Base-by-base conservation (phyloP, 2,113 vertebrate genomes). In the Dipodomys spectabilis region DNA sequence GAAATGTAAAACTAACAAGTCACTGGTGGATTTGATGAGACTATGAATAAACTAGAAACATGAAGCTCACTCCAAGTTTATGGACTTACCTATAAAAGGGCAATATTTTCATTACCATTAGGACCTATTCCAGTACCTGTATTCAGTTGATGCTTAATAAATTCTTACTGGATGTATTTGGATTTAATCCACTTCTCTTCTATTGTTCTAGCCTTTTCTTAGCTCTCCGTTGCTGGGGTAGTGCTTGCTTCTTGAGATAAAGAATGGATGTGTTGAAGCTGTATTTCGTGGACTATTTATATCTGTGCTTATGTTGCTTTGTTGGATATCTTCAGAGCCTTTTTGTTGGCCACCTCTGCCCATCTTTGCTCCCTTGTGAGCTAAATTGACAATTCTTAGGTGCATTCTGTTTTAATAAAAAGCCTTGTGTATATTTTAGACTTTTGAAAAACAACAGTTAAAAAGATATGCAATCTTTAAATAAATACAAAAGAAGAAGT, bases 351-450 rank as follows among this genome's bases (percentile, higher is more conserved):
- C 32, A 83, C 32, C 15, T 94, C 19, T 30, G 19, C 82, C 13
- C n/a, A 3, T 65, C 39, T 85, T 6, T 32, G 71, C 45, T 94
- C 65, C 57, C 15, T 84, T 30, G 45, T 68, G 45, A 91, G 90
- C 69, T 83, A 74, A 89, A 89, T 10, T n/a, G 81, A 60, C 64
- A 91, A 49, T 91, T 86, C 79, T 82, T 93, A 60, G 53, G 71
- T 95, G 57, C 64, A 67, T 92, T 96, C 86, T 90, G 60, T 95
- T 88, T 96, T 91, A 93, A 89, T 93, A 93, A 89, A 39, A 92
- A 94, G 25, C 30, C 62, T 84, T 93, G 53, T 86, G 15, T 53
- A 0, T 91, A 82, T 89, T 95, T 95, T 89, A 96, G 84, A 80
- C 57, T 91, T 94, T 75, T 45, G 79, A 94, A 95, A 96, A 96